phyloP scores from a whole-genome alignment of 2,797 vertebrate species.

The Streptopelia turtur region DNA sequence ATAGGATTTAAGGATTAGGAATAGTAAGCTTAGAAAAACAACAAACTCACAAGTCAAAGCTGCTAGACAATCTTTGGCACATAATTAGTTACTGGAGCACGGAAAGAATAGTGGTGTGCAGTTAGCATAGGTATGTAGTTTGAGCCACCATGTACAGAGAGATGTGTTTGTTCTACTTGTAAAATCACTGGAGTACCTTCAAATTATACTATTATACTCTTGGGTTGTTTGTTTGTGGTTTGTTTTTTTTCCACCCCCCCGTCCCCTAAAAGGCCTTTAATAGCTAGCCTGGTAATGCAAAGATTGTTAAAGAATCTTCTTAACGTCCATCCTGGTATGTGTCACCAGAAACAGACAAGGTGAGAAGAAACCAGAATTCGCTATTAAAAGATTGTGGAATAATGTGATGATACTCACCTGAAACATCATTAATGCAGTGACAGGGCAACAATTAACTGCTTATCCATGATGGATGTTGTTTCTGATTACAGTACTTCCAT shows the following conservation, averaged over 20 bases:
- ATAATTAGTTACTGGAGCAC: not conserved
- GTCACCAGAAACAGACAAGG: not conserved
- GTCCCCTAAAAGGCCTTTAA: not conserved
- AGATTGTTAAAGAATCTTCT: not conserved
- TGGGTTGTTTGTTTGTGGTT: too few species aligned
- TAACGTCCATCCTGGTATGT: not conserved
- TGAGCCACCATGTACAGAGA: rapidly evolving
- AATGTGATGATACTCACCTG: not conserved
- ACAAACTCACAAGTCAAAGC: not conserved
- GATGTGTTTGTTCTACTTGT: not conserved
- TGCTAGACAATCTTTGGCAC: not conserved
- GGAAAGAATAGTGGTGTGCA: not conserved
- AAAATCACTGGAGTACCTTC: not conserved
- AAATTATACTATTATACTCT: not conserved
- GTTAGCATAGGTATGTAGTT: not conserved
- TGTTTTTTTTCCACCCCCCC: too few species aligned
- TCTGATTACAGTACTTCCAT: not conserved
- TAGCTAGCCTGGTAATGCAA: not conserved
- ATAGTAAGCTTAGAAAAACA: constrained; percentile 19
- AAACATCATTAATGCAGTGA: not conserved
- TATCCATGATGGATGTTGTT: not conserved
- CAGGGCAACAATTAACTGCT: not conserved
- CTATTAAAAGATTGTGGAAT: not conserved
- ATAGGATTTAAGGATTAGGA: not conserved
- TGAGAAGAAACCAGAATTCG: not conserved